Percentiles rank a stretch among this genome's conserved stretches.
phyloP scores from a whole-genome alignment of 2,888 invertebrate genomes.

The Aplocera efformata region DNA sequence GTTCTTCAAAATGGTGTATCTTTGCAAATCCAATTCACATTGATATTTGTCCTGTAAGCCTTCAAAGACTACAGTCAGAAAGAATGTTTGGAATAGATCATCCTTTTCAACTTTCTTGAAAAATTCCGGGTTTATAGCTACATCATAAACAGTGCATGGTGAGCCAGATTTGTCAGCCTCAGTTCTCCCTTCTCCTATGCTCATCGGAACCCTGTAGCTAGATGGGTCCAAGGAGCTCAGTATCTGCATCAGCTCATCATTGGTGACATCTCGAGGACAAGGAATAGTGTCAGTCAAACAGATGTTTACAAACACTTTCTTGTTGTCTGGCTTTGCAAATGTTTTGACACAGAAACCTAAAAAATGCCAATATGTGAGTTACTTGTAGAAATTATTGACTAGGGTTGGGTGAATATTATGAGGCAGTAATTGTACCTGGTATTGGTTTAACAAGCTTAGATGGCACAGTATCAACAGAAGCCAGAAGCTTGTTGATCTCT shows the following conservation, averaged over 20 bases:
- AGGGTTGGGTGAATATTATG: too few relatives aligned
- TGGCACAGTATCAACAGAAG: slow-evolving; percentile 70
- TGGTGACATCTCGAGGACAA: slow-evolving; percentile 84
- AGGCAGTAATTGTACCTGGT: slow-evolving; percentile 78
- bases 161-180: slow-evolving; percentile 89
- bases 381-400: too few relatives aligned
- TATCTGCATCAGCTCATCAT: slow-evolving; percentile 85
- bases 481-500: slow-evolving; percentile 80
- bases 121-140: slow-evolving; percentile 90
- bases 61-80: slow-evolving; percentile 89
- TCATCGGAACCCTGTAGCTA: slow-evolving; percentile 92
- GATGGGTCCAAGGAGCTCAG: slow-evolving; percentile 85
- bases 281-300: slow-evolving; percentile 90
- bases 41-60: slow-evolving; percentile 88
- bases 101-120: slow-evolving; percentile 87
- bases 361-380: slow-evolving; percentile 24
- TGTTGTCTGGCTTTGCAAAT: slow-evolving; percentile 81
- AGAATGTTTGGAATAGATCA: slow-evolving; percentile 87
- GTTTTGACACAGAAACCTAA: slow-evolving; percentile 91
- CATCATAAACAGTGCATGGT: slow-evolving; percentile 88
- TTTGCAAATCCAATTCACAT: slow-evolving; percentile 83
- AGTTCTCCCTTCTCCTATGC: slow-evolving; percentile 89
- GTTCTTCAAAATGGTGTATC: slow-evolving; percentile 85
- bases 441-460: slow-evolving; percentile 83
- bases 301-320: slow-evolving; percentile 92